These are phyloP conservation scores for Microcebus lehilahytsara DNA, from an alignment of 2,113 vertebrate species.

Conservation along the genomic window DNA sequence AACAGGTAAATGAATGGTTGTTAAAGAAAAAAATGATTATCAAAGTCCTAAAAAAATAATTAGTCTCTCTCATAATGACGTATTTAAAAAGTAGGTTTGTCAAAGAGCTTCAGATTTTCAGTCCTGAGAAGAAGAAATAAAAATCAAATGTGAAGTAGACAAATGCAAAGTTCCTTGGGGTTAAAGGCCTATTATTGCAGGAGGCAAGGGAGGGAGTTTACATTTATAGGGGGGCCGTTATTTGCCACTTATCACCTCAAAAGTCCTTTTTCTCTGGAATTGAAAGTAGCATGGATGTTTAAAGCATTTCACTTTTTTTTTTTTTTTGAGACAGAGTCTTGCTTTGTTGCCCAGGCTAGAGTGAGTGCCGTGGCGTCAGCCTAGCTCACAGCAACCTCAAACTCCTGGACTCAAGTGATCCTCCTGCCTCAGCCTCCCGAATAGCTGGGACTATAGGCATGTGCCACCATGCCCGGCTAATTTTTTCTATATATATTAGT, in stretches of 20 bases:
- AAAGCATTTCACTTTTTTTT: too few species aligned
- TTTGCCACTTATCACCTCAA: neutral
- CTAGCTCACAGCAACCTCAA: too few species aligned
- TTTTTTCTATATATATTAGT: too few species aligned
- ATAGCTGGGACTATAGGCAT: too few species aligned
- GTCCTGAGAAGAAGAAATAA: neutral
- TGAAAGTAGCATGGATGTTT: neutral
- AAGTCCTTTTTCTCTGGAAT: neutral
- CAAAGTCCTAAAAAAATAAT: conserved; percentile 14
- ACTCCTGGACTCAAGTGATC: too few species aligned
- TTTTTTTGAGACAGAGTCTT: too few species aligned
- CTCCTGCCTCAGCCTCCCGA: too few species aligned
- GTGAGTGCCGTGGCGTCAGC: too few species aligned
- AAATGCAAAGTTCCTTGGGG: neutral
- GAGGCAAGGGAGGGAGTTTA: neutral
- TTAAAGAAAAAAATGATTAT: neutral
- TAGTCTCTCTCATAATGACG: neutral
- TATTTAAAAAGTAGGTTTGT: conserved; percentile 30
- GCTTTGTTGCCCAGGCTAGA: too few species aligned
- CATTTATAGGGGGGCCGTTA: neutral
- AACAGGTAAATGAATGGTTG: conserved; percentile 29
- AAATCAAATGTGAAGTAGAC: neutral
- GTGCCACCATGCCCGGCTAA: too few species aligned
- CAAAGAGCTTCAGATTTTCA: neutral
- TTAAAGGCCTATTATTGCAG: neutral